Evolutionary conservation across 1,140 invertebrate species (phyloP), one percentile per base, ranked within the genome.

Genomic region (Sitobion miscanthi): DNA sequence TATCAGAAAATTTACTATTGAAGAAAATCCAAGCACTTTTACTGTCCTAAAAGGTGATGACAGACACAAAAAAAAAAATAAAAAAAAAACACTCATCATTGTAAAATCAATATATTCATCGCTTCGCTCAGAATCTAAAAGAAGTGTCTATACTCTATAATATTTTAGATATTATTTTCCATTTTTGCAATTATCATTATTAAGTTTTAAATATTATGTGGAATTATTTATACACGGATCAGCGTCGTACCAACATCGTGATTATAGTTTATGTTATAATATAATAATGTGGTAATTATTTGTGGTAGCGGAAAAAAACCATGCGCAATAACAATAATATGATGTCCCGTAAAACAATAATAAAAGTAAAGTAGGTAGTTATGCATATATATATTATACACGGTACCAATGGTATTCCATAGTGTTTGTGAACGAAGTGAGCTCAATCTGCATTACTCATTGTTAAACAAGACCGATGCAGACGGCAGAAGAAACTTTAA

Each of bases 401-500:
- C 21, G 54, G n/a, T 35, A 77, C 62, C 62, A 77, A n/a, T 77
- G 3, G 62, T 77, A n/a, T 69, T n/a, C 62, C 21, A 42, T 5
- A 49, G 21, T 90, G 89, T 77, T 90, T 47, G 57, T 90, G 89
- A 90, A 62, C 23, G 57, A 45, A 25, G 69, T 77, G 90, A 91
- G 47, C 90, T 77, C 49, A 91, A 91, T 91, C 57, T 91, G 47
- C 91, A 47, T 25, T 77, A 69, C 90, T 91, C 62, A 91, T 85
- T 83, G 91, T 92, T 92, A 92, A 92, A 92, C 69, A 83, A 92
- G 21, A 83, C 47, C 38, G 83, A 92, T 49, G 77, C 30, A 49
- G n/a, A 92, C 47, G 91, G 91, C 77, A 92, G 91, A 92, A 82
- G 91, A 92, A 92, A 92, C 91, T 92, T 92, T 92, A 92, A 92